Conservation (phyloP, 1,140 invertebrate species). For the Lepidurus couesii region DNA sequence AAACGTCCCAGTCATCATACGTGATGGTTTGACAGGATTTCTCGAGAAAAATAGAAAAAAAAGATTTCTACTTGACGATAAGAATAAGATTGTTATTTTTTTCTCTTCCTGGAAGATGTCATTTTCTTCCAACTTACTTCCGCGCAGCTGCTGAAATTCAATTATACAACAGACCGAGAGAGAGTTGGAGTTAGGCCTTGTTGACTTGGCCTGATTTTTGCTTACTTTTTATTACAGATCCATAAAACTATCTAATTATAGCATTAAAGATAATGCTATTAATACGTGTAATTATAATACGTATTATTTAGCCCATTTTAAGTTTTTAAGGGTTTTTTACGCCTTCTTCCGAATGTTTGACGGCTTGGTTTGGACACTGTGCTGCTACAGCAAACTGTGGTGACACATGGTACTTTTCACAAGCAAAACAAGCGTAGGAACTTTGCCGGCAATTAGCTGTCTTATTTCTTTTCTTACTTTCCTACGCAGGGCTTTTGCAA, state of each 20-base stretch:
- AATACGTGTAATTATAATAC: not conserved
- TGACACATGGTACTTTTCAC: no score
- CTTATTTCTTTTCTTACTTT: no score
- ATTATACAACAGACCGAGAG: not conserved
- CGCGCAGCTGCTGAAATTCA: not conserved
- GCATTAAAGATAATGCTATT: no score
- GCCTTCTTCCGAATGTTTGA: no score
- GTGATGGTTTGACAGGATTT: not conserved
- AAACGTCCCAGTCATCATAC: constrained; percentile 15
- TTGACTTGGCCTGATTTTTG: not conserved
- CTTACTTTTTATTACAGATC: no score
- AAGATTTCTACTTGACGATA: not conserved
- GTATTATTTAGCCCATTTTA: not conserved
- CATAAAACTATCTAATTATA: no score
- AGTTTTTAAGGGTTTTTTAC: not conserved
- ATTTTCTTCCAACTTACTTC: not conserved
- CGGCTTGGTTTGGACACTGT: no score
- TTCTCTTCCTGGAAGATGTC: not conserved
- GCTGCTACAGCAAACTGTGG: no score
- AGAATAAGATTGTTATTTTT: not conserved
- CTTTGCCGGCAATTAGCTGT: no score
- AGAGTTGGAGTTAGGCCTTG: not conserved
- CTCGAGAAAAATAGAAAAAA: not conserved
- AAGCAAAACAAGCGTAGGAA: no score
- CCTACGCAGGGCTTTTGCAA: no score